Evolutionary conservation across 2,797 vertebrate genomes (phyloP).

Genomic region (Limnodromus scolopaceus): DNA sequence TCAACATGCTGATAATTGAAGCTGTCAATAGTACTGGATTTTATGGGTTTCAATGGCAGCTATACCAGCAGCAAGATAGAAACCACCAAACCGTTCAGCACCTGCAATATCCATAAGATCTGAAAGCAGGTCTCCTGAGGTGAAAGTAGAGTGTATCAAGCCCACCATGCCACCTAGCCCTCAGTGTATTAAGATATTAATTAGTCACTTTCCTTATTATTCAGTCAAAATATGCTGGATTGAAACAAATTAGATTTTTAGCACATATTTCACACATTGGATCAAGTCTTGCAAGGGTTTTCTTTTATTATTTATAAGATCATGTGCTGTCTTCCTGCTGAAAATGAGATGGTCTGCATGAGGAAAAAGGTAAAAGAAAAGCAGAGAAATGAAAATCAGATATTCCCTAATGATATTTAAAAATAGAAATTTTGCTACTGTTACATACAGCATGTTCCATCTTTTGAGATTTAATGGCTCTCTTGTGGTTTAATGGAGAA

Average conservation of each 20-base stretch:
- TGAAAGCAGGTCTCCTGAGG: constrained; percentile 58
- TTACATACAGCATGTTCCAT: constrained; percentile 86
- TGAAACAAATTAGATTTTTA: constrained; percentile 83
- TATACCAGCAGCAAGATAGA: not conserved
- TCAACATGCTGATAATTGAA: not conserved
- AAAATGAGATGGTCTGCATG: constrained; percentile 89
- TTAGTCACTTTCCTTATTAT: constrained; percentile 82
- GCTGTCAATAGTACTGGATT: not conserved
- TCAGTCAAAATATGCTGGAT: constrained; percentile 80
- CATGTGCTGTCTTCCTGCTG: constrained; percentile 80
- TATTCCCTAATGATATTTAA: constrained; percentile 92
- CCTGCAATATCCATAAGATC: constrained; percentile 7
- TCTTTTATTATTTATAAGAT: constrained; percentile 87
- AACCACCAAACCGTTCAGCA: not conserved
- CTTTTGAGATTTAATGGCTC: constrained; percentile 99
- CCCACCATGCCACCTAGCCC: constrained; percentile 51
- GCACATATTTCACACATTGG: constrained; percentile 82
- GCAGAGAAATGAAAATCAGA: constrained; percentile 87
- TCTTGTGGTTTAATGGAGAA: constrained; percentile 96
- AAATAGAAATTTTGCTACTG: constrained; percentile 91
- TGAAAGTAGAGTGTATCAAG: constrained; percentile 43
- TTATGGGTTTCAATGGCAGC: not conserved
- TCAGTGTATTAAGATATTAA: constrained; percentile 77
- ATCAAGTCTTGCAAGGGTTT: constrained; percentile 81
- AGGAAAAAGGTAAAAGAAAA: constrained; percentile 89